Evolutionary conservation across 2,797 vertebrate species (phyloP).

Genomic region (Anabas testudineus): DNA sequence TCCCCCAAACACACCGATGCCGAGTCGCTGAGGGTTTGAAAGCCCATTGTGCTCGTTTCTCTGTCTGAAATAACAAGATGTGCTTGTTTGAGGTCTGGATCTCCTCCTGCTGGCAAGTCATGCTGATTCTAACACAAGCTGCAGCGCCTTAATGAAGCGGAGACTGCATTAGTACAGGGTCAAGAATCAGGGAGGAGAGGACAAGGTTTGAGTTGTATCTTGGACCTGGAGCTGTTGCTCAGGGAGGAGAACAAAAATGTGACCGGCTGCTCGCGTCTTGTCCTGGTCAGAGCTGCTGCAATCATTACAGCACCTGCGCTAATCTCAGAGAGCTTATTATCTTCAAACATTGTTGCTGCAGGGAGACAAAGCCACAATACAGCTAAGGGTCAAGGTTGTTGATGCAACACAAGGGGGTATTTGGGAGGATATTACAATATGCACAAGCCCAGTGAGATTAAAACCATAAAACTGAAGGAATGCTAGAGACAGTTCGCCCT

Average conservation of each 20-base stretch:
- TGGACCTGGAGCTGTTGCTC: conserved; percentile 23
- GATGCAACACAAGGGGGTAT: conserved; percentile 39
- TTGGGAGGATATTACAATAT: conserved; percentile 45
- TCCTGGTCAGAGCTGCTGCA: conserved; percentile 33
- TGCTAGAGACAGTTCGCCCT: conserved; percentile 33
- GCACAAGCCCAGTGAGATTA: conserved; percentile 32
- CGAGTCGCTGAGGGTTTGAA: conserved; percentile 4
- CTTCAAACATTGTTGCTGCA: conserved; percentile 41
- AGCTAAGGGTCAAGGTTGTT: conserved; percentile 43
- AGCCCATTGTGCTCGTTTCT: conserved; percentile 33
- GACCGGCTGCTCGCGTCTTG: conserved; percentile 14
- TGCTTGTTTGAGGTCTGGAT: conserved; percentile 32
- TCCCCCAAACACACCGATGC: conserved; percentile 22
- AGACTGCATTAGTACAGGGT: conserved; percentile 27
- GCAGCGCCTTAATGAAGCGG: conserved; percentile 43
- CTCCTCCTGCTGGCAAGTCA: conserved; percentile 22
- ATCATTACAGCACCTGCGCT: conserved; percentile 41
- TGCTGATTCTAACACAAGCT: conserved; percentile 21
- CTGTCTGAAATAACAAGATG: conserved; percentile 59
- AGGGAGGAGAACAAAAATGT: conserved; percentile 38
- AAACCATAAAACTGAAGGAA: conserved; percentile 32
- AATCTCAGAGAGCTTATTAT: conserved; percentile 55
- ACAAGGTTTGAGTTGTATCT: conserved; percentile 21
- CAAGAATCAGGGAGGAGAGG: conserved; percentile 27
- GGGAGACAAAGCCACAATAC: conserved; percentile 33